These are phyloP conservation scores for Betta splendens DNA, from an alignment of 2,797 vertebrate species.

Conservation along the genomic window DNA sequence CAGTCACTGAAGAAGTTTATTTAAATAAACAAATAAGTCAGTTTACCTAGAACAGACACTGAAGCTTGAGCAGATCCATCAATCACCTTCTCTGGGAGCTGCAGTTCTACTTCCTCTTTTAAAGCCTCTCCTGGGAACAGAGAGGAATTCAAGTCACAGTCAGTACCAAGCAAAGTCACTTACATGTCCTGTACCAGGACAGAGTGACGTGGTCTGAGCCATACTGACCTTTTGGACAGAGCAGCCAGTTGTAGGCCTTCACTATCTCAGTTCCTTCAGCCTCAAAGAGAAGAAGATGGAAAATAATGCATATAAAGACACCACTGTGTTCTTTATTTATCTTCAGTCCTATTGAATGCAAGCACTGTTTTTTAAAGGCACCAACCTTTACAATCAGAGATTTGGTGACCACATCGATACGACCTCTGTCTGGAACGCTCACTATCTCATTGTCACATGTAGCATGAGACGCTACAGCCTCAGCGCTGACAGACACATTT, in stretches of 20 bases:
- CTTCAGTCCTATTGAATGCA: too few relatives aligned
- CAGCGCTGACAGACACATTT: slow-evolving; percentile 80
- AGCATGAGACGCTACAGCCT: slow-evolving; percentile 68
- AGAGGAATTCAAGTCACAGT: neutral
- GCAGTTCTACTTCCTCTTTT: slow-evolving; percentile 55
- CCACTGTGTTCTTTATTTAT: too few relatives aligned
- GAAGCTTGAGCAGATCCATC: slow-evolving; percentile 72
- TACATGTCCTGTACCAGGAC: neutral
- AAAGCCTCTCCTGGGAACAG: slow-evolving; percentile 45
- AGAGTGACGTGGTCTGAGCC: too few relatives aligned
- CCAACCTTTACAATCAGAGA: slow-evolving; percentile 75
- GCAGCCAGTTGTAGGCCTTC: slow-evolving; percentile 68
- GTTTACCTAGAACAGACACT: slow-evolving; percentile 82
- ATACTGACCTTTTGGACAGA: slow-evolving; percentile 76
- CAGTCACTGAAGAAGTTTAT: too few relatives aligned
- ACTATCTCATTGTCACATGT: slow-evolving; percentile 76
- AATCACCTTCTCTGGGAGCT: slow-evolving; percentile 77
- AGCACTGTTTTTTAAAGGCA: too few relatives aligned
- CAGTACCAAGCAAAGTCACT: neutral
- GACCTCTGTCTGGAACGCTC: slow-evolving; percentile 76
- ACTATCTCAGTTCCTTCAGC: slow-evolving; percentile 71
- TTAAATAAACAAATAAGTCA: neutral
- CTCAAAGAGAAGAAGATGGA: slow-evolving; percentile 39
- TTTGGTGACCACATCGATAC: slow-evolving; percentile 72
- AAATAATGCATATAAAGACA: neutral